These are phyloP conservation scores for Onychorhynchus coronatus DNA, from an alignment of 2,113 vertebrate genomes.

Conservation along the genomic window DNA sequence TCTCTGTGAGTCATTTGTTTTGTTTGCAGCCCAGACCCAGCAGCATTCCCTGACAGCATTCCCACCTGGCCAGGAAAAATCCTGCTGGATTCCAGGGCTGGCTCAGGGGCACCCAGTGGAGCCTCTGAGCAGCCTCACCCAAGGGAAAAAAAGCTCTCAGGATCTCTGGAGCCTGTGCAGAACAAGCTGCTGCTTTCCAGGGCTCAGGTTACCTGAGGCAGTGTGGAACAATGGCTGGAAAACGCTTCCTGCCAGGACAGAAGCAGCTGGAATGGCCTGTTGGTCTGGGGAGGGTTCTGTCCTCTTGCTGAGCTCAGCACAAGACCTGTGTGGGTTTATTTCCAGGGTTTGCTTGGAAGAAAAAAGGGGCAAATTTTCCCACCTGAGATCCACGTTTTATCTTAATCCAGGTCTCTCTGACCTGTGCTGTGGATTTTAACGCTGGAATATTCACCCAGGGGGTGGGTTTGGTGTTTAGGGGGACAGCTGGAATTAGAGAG, in stretches of 20 bases:
- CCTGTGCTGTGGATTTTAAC: background rate
- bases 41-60: background rate
- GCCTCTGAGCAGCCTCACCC: background rate
- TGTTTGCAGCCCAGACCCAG: background rate
- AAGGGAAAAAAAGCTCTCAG: background rate
- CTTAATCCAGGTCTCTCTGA: background rate
- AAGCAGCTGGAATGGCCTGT: background rate
- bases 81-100: background rate
- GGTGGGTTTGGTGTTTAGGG: background rate
- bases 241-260: background rate
- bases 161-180: background rate
- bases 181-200: background rate
- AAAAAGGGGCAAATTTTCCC: background rate
- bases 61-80: background rate
- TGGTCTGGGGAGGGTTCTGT: background rate
- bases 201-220: background rate
- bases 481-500: background rate
- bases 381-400: background rate
- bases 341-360: background rate
- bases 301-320: background rate
- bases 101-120: background rate
- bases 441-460: background rate
- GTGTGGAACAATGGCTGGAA: background rate
- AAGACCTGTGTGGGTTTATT: background rate
- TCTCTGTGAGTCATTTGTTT: background rate